A percentile compares a stretch with the other conserved stretches of the same genome.
Evolutionary conservation across 1,140 invertebrate genomes (phyloP).

Genomic region (Samia ricini): DNA sequence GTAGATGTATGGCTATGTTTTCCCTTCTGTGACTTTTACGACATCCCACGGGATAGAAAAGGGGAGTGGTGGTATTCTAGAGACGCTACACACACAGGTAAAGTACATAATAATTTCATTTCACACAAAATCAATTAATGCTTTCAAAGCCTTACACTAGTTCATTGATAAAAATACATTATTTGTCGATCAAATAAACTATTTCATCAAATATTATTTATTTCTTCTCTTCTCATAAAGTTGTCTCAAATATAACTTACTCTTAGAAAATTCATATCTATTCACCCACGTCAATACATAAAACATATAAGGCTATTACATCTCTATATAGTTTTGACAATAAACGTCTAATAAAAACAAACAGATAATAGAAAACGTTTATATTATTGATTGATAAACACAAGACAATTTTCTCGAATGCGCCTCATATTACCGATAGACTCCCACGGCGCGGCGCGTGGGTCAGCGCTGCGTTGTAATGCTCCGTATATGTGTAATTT

Average conservation of each 20-base stretch:
- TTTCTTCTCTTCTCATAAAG: background rate
- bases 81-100: too few species aligned
- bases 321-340: background rate
- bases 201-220: background rate
- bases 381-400: slow-evolving; percentile 11
- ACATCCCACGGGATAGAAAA: too few species aligned
- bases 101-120: too few species aligned
- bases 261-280: background rate
- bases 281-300: background rate
- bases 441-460: slow-evolving; percentile 15
- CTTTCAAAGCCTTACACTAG: too few species aligned
- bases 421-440: slow-evolving; percentile 13
- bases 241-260: background rate
- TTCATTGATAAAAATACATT: background rate
- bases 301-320: background rate
- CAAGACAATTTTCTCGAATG: slow-evolving; percentile 18
- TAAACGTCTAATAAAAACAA: background rate
- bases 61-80: too few species aligned
- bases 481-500: background rate
- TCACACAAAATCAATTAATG: too few species aligned
- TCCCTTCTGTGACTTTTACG: too few species aligned
- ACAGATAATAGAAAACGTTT: background rate
- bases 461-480: background rate
- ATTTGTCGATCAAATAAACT: background rate
- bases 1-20: too few species aligned